Evolutionary conservation across 1,140 invertebrate genomes (phyloP).

Genomic region (Hypsibius dujardini): DNA sequence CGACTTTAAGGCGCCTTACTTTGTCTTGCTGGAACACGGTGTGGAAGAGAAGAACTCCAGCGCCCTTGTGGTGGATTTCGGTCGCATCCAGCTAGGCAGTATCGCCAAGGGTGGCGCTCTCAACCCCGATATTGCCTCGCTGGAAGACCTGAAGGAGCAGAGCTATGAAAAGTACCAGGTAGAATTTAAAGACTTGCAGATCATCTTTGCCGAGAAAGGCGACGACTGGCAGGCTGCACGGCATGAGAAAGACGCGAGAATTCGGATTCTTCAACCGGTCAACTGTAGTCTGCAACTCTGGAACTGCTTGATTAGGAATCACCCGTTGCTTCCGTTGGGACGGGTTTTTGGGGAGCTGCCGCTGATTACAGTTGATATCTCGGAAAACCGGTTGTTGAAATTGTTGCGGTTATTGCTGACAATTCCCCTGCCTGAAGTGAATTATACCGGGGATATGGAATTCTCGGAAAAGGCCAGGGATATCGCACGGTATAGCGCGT

Average conservation of each 20-base stretch:
- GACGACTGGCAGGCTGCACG: not conserved
- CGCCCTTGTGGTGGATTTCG: not conserved
- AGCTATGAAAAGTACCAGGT: conserved; percentile 13
- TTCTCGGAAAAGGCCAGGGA: conserved; percentile 14
- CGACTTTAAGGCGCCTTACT: conserved; percentile 11
- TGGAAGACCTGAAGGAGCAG: conserved; percentile 14
- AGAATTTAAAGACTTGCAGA: not conserved
- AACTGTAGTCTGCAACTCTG: not conserved
- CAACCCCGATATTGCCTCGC: conserved; percentile 15
- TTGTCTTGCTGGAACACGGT: not conserved
- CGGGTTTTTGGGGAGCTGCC: conserved; percentile 32
- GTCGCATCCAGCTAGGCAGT: not conserved
- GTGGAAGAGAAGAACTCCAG: not conserved
- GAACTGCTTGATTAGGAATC: conserved; percentile 11
- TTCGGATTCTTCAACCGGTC: not conserved
- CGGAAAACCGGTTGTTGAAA: conserved; percentile 33
- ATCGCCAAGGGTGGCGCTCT: not conserved
- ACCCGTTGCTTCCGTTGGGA: conserved; percentile 10
- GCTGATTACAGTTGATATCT: conserved; percentile 32
- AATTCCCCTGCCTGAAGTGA: conserved; percentile 31
- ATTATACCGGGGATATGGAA: not conserved
- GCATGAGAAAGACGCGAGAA: not conserved
- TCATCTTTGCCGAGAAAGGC: conserved; percentile 9
- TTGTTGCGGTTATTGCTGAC: conserved; percentile 33
- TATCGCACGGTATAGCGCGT: not conserved